phyloP scores from a whole-genome alignment of 2,113 vertebrate genomes.

The Salminus brasiliensis region DNA sequence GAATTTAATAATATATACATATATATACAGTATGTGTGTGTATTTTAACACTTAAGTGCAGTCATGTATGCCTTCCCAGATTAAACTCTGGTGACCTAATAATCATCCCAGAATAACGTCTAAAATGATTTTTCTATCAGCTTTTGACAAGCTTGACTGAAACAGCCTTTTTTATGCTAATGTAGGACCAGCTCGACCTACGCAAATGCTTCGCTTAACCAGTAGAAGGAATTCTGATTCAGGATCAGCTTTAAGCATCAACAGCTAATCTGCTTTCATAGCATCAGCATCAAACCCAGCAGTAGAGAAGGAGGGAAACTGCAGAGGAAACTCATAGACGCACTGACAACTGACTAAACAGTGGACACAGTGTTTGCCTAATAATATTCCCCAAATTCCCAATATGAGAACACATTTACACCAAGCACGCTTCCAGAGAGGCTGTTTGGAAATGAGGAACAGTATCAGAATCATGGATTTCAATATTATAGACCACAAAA shows the following conservation, averaged over 20 bases:
- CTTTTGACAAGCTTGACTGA: not conserved
- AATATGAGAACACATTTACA: not conserved
- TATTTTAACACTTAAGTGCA: not conserved
- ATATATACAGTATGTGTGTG: too few relatives aligned
- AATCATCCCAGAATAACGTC: not conserved
- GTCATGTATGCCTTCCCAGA: not conserved
- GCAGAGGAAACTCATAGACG: too few relatives aligned
- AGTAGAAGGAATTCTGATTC: not conserved
- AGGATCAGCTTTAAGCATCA: not conserved
- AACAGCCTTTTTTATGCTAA: conserved; percentile 9
- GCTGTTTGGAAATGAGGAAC: not conserved
- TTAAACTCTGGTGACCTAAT: not conserved
- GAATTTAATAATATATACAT: not conserved
- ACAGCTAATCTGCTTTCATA: conserved; percentile 4
- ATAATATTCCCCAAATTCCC: too few relatives aligned
- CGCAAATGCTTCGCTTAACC: conserved; percentile 5
- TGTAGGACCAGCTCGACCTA: not conserved
- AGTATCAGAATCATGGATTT: too few relatives aligned
- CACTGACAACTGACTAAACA: not conserved
- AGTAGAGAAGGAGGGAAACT: not conserved
- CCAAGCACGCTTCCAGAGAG: not conserved
- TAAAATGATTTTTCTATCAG: not conserved
- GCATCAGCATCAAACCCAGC: not conserved
- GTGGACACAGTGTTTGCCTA: not conserved
- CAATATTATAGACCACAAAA: not conserved